Conservation (phyloP, 2,888 invertebrate species). For the Dioctria rufipes region DNA sequence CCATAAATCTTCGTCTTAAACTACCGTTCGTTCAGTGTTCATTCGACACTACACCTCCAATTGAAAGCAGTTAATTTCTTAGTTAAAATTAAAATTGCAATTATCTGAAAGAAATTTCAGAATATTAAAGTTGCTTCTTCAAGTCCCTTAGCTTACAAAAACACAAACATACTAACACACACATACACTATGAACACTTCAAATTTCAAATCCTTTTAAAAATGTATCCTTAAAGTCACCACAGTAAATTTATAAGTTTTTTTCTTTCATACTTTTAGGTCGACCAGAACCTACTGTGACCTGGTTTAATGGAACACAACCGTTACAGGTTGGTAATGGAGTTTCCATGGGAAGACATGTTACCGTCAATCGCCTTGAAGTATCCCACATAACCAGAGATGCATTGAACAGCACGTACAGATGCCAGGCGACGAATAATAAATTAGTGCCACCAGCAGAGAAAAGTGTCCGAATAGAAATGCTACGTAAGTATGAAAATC, state of each 20-base stretch:
- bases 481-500: constrained; percentile 78
- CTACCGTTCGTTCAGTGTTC: too few species aligned
- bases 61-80: too few species aligned
- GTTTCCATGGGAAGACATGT: constrained; percentile 81
- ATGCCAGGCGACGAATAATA: constrained; percentile 90
- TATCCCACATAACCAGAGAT: constrained; percentile 81
- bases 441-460: constrained; percentile 87
- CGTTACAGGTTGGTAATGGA: constrained; percentile 80
- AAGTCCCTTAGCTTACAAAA: too few species aligned
- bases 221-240: not conserved
- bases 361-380: constrained; percentile 84
- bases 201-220: not conserved
- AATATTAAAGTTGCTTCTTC: too few species aligned
- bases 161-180: too few species aligned
- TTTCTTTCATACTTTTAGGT: constrained; percentile 73
- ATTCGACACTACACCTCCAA: too few species aligned
- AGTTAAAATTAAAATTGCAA: too few species aligned
- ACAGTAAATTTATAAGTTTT: constrained; percentile 1
- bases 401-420: constrained; percentile 89
- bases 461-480: constrained; percentile 87
- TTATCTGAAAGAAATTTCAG: too few species aligned
- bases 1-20: too few species aligned
- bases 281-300: constrained; percentile 88
- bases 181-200: too few species aligned
- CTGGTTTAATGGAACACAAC: constrained; percentile 85